Conservation (phyloP, 2,888 invertebrate genomes). For the Trissolcus brochymenae region DNA sequence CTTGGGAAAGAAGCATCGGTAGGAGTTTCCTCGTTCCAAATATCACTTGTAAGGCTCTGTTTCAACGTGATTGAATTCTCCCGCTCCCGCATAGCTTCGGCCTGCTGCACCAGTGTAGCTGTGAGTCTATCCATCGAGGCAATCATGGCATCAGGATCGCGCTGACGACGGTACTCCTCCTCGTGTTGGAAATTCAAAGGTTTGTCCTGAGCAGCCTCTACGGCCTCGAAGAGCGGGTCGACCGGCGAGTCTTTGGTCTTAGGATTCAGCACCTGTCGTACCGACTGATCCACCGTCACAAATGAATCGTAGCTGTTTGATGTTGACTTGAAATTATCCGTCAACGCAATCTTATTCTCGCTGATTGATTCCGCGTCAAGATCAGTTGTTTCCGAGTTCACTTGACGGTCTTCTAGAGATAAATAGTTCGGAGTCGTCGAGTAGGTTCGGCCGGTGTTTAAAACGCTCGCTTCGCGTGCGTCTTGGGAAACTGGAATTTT, state of each 20-base stretch:
- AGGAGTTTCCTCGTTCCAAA: constrained; percentile 89
- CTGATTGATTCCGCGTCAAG: constrained; percentile 18
- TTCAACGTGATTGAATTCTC: constrained; percentile 73
- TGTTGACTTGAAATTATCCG: constrained; percentile 38
- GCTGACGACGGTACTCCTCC: constrained; percentile 76
- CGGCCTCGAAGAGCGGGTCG: constrained; percentile 55
- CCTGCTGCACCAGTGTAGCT: constrained; percentile 81
- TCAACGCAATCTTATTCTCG: constrained; percentile 30
- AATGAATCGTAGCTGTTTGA: constrained; percentile 69
- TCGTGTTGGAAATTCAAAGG: constrained; percentile 63
- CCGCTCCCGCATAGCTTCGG: constrained; percentile 79
- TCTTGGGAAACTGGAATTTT: constrained; percentile 29
- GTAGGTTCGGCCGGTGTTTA: constrained; percentile 35
- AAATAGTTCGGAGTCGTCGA: constrained; percentile 60
- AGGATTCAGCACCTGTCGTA: constrained; percentile 62
- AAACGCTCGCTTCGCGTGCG: constrained; percentile 33
- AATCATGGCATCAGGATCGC: constrained; percentile 83
- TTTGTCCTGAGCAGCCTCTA: constrained; percentile 32
- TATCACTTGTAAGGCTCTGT: constrained; percentile 79
- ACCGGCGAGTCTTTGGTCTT: constrained; percentile 30
- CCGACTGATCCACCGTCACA: constrained; percentile 71
- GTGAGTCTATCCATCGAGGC: constrained; percentile 82
- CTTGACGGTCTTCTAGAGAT: constrained; percentile 57
- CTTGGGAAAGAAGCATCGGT: constrained; percentile 87
- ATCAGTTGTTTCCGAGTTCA: constrained; percentile 32